These are phyloP conservation scores for Nasonia vitripennis DNA, from an alignment of 1,140 invertebrate species.

Conservation along the genomic window DNA sequence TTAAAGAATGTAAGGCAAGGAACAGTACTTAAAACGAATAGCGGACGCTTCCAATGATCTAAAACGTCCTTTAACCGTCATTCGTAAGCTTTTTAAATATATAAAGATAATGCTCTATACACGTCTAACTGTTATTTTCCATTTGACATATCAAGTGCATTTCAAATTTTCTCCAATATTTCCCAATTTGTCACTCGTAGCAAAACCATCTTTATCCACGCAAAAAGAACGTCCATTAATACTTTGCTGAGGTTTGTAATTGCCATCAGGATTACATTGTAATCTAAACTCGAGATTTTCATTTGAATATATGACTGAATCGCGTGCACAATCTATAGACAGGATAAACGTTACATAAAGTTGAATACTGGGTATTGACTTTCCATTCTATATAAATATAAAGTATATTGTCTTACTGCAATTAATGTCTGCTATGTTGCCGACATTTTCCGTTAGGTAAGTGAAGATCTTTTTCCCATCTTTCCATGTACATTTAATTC, in stretches of 20 bases:
- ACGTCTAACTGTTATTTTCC: neutral
- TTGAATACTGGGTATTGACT: neutral
- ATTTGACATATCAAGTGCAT: conserved; percentile 28
- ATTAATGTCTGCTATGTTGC: conserved; percentile 49
- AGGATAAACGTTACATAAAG: conserved; percentile 25
- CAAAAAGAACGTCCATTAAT: conserved; percentile 59
- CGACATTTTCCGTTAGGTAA: conserved; percentile 52
- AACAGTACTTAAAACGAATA: conserved; percentile 45
- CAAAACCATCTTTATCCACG: conserved; percentile 62
- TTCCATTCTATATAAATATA: conserved; percentile 13
- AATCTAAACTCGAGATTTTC: conserved; percentile 45
- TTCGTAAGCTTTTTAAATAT: conserved; percentile 52
- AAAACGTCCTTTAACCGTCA: conserved; percentile 31
- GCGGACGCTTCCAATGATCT: conserved; percentile 19
- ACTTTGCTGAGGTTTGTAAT: conserved; percentile 56
- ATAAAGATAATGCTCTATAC: conserved; percentile 34
- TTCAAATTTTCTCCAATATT: conserved; percentile 51
- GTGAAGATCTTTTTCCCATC: conserved; percentile 56
- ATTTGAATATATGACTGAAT: conserved; percentile 55
- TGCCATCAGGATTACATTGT: conserved; percentile 57
- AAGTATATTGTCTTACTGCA: conserved; percentile 59
- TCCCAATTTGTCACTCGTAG: conserved; percentile 52
- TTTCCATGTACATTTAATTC: conserved; percentile 59
- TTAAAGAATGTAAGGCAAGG: neutral
- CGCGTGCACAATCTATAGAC: conserved; percentile 63